Conservation (phyloP, 2,888 invertebrate genomes). For the Eurytoma adleriae region DNA sequence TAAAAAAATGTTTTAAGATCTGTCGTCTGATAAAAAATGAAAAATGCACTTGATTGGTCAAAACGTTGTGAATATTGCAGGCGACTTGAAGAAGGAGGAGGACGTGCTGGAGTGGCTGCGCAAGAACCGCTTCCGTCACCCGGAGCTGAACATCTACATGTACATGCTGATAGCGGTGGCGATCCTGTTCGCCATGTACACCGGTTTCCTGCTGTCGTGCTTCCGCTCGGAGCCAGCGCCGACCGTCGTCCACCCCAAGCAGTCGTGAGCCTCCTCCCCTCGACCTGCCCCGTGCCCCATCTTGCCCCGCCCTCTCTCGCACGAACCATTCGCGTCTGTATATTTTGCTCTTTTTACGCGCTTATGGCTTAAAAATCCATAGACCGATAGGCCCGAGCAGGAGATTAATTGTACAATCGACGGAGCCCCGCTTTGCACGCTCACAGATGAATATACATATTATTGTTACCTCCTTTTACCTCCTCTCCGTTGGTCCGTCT, state of each 20-base stretch:
- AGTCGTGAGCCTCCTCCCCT: conserved; percentile 78
- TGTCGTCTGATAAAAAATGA: neutral
- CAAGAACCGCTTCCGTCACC: conserved; percentile 94
- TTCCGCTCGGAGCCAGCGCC: conserved; percentile 86
- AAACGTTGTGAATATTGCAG: conserved; percentile 74
- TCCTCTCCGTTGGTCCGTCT: neutral
- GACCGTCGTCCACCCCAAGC: conserved; percentile 81
- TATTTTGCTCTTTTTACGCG: conserved; percentile 17
- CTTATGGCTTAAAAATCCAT: neutral
- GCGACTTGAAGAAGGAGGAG: conserved; percentile 88
- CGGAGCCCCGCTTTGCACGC: neutral
- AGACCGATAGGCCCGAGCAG: too few species aligned
- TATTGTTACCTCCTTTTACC: neutral
- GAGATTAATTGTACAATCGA: too few species aligned
- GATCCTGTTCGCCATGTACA: conserved; percentile 91
- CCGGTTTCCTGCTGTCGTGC: conserved; percentile 92
- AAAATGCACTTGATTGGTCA: neutral
- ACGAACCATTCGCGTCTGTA: conserved; percentile 12
- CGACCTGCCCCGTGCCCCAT: neutral
- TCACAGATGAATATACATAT: neutral
- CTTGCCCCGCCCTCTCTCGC: too few species aligned
- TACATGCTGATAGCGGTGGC: conserved; percentile 92
- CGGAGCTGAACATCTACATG: conserved; percentile 95
- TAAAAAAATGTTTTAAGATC: neutral
- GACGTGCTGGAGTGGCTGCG: conserved; percentile 95